Evolutionary conservation across 2,888 invertebrate genomes (phyloP), one percentile per base, ranked within the genome.

Genomic region (Griposia aprilina): DNA sequence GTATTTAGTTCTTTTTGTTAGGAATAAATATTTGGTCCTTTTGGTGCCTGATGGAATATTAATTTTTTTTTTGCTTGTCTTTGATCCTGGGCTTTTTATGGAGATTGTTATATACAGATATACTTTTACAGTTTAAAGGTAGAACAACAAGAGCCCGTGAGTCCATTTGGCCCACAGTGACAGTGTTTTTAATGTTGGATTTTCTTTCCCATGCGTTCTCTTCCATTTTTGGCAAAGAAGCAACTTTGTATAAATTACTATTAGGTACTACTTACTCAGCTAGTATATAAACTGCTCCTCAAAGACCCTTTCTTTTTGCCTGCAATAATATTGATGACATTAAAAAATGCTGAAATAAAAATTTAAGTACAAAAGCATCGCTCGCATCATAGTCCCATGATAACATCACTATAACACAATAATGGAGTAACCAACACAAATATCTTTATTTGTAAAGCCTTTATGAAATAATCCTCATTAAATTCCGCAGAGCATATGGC

Each of bases 401-500:
- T 50, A 55, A 45, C 62, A n/a, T 52, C 45, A 70, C n/a, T 48
- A 55, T 59, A 17, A n/a, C 36, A n/a, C 36, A 80, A 63, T 41
- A 80, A 84, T 69, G 36, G 1, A 17, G 13, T 67, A 10, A 30
- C 68, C 36, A 52, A 55, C 36, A 50, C 62, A 78, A 67, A 79
- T 36, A 60, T 67, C 3, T 82, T 41, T 55, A 66, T 70, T 80
- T 80, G 79, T 48, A 52, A 65, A 84, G 6, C 59, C 8, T 80
- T 69, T 70, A 60, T 55, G 52, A 70, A 81, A 70, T 80, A 84
- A 83, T 66, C 45, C 70, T 55, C 70, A 52, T 82, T 73, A 70
- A 69, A 73, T 52, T 86, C 36, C 3, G 41, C 20, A 55, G 36
- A 76, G 69, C 72, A 87, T 76, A 84, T 80, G 75, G 45, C 73